Base-by-base conservation (phyloP, 2,888 invertebrate species). In the Diadegma fenestrale region DNA sequence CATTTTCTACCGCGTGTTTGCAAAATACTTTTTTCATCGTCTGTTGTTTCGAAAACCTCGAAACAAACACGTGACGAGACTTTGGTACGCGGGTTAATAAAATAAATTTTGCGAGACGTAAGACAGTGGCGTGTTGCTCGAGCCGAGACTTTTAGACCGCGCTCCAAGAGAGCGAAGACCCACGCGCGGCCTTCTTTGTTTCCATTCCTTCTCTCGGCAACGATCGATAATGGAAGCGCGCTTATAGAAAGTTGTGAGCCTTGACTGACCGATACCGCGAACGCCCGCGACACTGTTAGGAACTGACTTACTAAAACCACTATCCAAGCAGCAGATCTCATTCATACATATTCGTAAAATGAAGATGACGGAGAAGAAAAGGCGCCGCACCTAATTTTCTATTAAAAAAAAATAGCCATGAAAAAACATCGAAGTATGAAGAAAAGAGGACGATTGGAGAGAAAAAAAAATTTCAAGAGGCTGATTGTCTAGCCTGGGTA, bases 201-300 rank as follows among this genome's bases (percentile, higher is more conserved):
- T 86, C 86, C 73, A 82, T 85, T 80, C 71, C 73, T 80, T 48
- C 69, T 69, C 61, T 58, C 41, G 48, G 37, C 54, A 80, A 69
- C 66, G 82, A 84, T 83, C 86, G 86, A 86, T 86, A 86, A 86
- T 86, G 86, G 86, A 84, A 85, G 85, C 80, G 83, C 86, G 86
- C 73, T 82, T 78, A 75, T 86, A 86, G 83, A 86, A 86, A 86
- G 86, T 86, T 83, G 84, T 86, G 83, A 86, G 86, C 83, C 86
- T 84, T 85, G 86, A 84, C 80, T 84, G 86, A 84, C 81, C 86
- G 86, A 86, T 86, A 84, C 77, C 71, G 82, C 79, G 73, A 78
- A 63, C 81, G 75, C 69, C 68, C 75, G 75, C 68, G 79, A 71
- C 75, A 66, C 66, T 76, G 68, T 61, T 45, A 45, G 48, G 66